phyloP scores from a whole-genome alignment of 1,140 invertebrate genomes.

The Drosophila watanabei region DNA sequence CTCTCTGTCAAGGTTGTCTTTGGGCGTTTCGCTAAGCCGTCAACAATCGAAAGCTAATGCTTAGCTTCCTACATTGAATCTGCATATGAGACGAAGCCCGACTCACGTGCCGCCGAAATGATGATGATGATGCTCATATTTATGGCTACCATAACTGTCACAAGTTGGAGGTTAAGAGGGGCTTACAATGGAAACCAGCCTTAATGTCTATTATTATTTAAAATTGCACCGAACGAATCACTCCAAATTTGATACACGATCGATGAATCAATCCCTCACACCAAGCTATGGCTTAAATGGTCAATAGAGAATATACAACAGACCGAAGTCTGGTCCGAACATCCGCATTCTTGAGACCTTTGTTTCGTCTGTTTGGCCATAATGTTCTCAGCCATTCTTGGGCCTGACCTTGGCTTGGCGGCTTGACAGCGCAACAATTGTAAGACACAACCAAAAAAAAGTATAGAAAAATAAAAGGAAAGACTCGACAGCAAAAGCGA shows the following conservation, averaged over 20 bases:
- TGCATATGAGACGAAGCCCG: conserved; percentile 16
- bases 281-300: conserved; percentile 15
- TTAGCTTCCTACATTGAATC: conserved; percentile 31
- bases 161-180: too few species aligned
- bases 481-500: conserved; percentile 64
- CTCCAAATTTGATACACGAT: conserved; percentile 17
- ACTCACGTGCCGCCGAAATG: conserved; percentile 16
- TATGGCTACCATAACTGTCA: conserved; percentile 45
- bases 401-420: conserved; percentile 42
- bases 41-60: conserved; percentile 19
- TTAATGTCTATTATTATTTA: conserved; percentile 43
- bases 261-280: conserved; percentile 22
- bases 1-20: conserved; percentile 12
- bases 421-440: conserved; percentile 39
- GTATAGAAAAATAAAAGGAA: conserved; percentile 7
- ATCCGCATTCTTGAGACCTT: conserved; percentile 45
- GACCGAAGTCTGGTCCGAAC: conserved; percentile 6
- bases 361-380: conserved; percentile 38
- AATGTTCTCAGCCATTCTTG: conserved; percentile 41
- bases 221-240: conserved; percentile 34
- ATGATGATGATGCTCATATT: conserved; percentile 5
- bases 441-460: conserved; percentile 18
- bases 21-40: conserved; percentile 20
- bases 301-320: conserved; percentile 4
- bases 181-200: conserved; percentile 4